These are phyloP conservation scores for Nycteola revayana DNA, from an alignment of 2,888 invertebrate species.

Conservation along the genomic window DNA sequence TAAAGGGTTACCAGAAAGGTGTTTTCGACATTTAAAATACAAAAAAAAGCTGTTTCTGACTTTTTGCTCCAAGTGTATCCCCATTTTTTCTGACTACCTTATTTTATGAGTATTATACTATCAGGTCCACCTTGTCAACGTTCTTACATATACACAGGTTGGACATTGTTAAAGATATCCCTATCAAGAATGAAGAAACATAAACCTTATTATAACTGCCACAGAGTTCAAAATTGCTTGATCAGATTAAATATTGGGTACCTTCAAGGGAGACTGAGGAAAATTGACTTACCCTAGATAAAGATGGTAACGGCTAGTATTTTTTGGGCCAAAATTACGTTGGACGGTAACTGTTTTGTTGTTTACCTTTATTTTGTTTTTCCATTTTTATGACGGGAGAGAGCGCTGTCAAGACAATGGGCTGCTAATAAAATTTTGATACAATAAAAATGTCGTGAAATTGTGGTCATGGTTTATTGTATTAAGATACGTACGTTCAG, in stretches of 20 bases:
- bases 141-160: slow-evolving; percentile 72
- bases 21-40: too few species aligned
- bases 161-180: slow-evolving; percentile 58
- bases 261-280: slow-evolving; percentile 55
- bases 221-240: slow-evolving; percentile 33
- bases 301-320: slow-evolving; percentile 71
- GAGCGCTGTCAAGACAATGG: slow-evolving; percentile 31
- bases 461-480: background rate
- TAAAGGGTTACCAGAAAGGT: too few species aligned
- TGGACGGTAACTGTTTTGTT: slow-evolving; percentile 65
- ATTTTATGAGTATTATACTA: slow-evolving; percentile 81
- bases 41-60: too few species aligned
- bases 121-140: slow-evolving; percentile 79
- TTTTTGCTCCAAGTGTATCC: slow-evolving; percentile 46
- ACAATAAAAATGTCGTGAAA: slow-evolving; percentile 10
- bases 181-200: slow-evolving; percentile 9
- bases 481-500: too few species aligned
- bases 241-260: slow-evolving; percentile 18
- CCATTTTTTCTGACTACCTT: slow-evolving; percentile 61
- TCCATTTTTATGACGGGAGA: slow-evolving; percentile 40
- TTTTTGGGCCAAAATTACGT: slow-evolving; percentile 69
- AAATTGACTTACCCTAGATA: slow-evolving; percentile 80
- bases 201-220: slow-evolving; percentile 12
- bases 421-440: slow-evolving; percentile 19
- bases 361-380: slow-evolving; percentile 73